Conservation (phyloP, 2,888 invertebrate species). For the Drosophila mettleri region DNA sequence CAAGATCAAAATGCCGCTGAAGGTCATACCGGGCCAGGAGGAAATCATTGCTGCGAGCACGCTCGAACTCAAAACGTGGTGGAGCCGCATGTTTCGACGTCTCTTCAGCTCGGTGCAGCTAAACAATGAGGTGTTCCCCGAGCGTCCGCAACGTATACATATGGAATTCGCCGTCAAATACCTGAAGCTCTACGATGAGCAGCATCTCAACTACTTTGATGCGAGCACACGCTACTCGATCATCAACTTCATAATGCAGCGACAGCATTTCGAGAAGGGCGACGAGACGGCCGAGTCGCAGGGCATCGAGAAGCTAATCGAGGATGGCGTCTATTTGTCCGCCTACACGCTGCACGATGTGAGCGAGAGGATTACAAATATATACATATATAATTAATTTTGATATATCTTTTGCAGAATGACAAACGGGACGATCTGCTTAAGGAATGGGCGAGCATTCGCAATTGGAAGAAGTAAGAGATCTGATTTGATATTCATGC, state of each 20-base stretch:
- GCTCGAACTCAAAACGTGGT: conserved; percentile 84
- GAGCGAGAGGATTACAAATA: conserved; percentile 77
- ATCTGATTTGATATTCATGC: background rate
- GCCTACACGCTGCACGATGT: conserved; percentile 92
- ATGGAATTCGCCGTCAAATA: conserved; percentile 90
- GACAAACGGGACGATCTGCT: conserved; percentile 82
- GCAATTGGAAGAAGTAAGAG: conserved; percentile 88
- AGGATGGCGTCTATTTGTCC: conserved; percentile 88
- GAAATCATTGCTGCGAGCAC: conserved; percentile 75
- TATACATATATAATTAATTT: background rate
- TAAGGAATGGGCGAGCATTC: conserved; percentile 90
- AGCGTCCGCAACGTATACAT: conserved; percentile 88
- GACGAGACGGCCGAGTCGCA: conserved; percentile 84
- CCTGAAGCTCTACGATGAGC: conserved; percentile 89
- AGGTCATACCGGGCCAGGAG: conserved; percentile 85
- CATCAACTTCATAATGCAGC: conserved; percentile 90
- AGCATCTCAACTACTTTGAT: conserved; percentile 89
- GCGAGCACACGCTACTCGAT: conserved; percentile 88
- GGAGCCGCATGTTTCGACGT: conserved; percentile 85
- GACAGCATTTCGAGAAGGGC: conserved; percentile 88
- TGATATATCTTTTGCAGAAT: conserved; percentile 21
- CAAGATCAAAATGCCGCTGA: conserved; percentile 91
- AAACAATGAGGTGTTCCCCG: conserved; percentile 88
- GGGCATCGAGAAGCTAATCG: conserved; percentile 89
- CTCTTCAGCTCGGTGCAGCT: conserved; percentile 87